Evolutionary conservation across 2,113 vertebrate species (phyloP), one percentile per base, ranked within the genome.

Genomic region (Arothron firmamentum): DNA sequence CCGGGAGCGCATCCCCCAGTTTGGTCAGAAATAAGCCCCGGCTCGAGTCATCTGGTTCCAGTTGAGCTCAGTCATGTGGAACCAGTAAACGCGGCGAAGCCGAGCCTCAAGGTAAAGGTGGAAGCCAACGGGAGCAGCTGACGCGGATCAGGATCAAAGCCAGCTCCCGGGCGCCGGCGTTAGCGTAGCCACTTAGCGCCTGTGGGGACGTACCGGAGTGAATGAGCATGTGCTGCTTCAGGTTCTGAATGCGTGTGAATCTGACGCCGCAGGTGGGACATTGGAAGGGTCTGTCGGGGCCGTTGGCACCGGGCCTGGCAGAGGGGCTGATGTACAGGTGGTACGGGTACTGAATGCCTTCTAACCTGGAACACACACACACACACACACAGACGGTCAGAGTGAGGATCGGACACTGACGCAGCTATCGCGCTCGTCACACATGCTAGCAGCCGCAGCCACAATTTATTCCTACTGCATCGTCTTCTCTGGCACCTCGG

Each of bases 211-310:
- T 82, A 98, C 97, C 97, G 91, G 97, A 99, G 93, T 99, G 97
- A 91, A 99, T 99, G 58, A 99, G 96, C 97, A 98, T 99, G 88
- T 99, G 97, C 87, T 99, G 97, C 81, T 99, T 99, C 59, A 99
- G 90, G 88, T 99, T 99, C 93, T 99, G 97, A 87, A 99, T 98
- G 72, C 97, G 95, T 57, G 97, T 99, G 89, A 99, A 99, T 73
- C 96, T 92, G 55, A 98, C 97, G 80, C 97, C 96, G 50, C 96
- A 98, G 34, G 96, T 98, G 16, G 96, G 96, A 85, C 95, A 98
- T 74, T 98, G 95, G 87, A 97, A 98, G 65, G 95, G 95, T 81
- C 95, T 93, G 83, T 98, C 94, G 0, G 95, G 95, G 46, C 95
- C 95, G 14, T 97, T 98, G 72, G 94, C 92, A 74, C 95, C 94